Base-by-base conservation (phyloP, 2,888 invertebrate species). In the Oligia strigilis region DNA sequence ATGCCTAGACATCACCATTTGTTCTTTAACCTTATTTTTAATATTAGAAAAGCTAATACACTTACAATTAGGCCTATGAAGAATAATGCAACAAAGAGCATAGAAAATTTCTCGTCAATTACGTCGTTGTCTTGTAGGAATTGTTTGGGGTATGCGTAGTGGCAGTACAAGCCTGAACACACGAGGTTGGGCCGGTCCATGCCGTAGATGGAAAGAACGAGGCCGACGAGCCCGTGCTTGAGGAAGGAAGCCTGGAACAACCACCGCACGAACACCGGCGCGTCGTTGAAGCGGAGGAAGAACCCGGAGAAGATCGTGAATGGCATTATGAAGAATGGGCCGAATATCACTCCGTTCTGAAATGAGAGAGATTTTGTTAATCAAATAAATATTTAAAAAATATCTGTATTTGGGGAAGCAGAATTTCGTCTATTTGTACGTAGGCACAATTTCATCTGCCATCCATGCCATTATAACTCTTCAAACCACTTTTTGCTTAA, bases 291-390 rank as follows among this genome's bases (percentile, higher is more conserved):
- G 91, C 98, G 98, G 2, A 99, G 98, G 93, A 99, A 99, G 96
- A 99, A 99, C 11, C 99, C 99, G 77, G 99, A 99, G 96, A 99
- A 99, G 89, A 99, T 97, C 46, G 98, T 97, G 92, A 99, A 99
- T 0, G 99, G 99, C 94, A 99, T 98, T 85, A 98, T 98, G 90
- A 98, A 98, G 86, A 99, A 98, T 14, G 99, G 99, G 9, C 99
- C 99, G 92, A 99, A 98, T 91, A 99, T 98, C 9, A 99, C 98
- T 23, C 99, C 99, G 92, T 98, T 98, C 99, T 99, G 97, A 81
- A 98, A 97, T 81, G 0, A 67, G 13, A 67, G 11, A 77, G 52
- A 64, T 40, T 40, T 13, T 60, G 29, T 23, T 40, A 23, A 5
- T 11, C 19, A 11, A 23, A 40, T 4, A 40, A 29, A 65, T 65